These are phyloP conservation scores for Austrolebias charrua DNA, from an alignment of 2,797 vertebrate genomes.

Conservation along the genomic window DNA sequence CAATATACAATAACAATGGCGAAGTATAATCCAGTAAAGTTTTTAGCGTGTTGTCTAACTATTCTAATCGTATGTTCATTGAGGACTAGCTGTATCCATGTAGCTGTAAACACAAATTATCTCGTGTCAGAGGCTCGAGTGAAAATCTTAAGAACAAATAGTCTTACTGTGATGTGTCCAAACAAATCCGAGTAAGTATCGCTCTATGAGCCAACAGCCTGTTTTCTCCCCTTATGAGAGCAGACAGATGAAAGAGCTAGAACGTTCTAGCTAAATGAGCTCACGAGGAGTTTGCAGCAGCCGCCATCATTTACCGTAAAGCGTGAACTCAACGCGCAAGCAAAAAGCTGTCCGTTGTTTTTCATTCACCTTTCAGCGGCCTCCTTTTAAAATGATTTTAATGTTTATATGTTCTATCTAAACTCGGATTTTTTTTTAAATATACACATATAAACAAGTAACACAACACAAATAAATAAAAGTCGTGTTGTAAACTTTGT, in stretches of 20 bases:
- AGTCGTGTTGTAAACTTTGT: accelerated
- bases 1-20: not conserved
- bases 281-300: conserved; percentile 40
- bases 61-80: not conserved
- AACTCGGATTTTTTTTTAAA: no score
- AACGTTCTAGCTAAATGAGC: conserved; percentile 63
- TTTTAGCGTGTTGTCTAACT: not conserved
- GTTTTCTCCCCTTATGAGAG: conserved; percentile 5
- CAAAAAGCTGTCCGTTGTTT: accelerated
- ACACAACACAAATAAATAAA: not conserved
- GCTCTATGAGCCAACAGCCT: not conserved
- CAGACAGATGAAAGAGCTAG: conserved; percentile 46
- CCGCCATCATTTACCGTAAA: conserved; percentile 70
- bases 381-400: no score
- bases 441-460: accelerated
- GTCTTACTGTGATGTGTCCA: conserved; percentile 19
- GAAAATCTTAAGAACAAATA: not conserved
- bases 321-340: not conserved
- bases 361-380: not conserved
- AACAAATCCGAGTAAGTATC: accelerated
- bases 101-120: not conserved
- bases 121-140: not conserved
- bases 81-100: not conserved
- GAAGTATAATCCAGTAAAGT: not conserved
- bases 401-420: no score